Percentiles rank a stretch among this genome's conserved stretches.
Evolutionary conservation across 2,797 vertebrate genomes (phyloP).

Genomic region (Lagodon rhomboides): DNA sequence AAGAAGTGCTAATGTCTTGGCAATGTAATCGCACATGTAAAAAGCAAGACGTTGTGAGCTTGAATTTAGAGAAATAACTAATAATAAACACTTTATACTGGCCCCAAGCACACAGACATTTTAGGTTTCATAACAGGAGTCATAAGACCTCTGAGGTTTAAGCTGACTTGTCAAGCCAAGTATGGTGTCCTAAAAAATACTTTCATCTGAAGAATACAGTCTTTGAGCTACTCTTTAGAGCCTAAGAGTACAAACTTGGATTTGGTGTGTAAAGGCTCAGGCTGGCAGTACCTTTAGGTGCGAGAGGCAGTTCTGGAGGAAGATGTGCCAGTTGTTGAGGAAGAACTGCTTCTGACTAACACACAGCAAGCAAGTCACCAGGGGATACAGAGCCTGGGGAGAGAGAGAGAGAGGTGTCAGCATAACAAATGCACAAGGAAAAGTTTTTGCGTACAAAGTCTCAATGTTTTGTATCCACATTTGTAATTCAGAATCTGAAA

Average conservation of each 20-base stretch:
- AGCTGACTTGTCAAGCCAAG: conserved; percentile 39
- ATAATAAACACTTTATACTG: conserved; percentile 9
- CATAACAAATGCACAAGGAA: background rate
- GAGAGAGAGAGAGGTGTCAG: conserved; percentile 39
- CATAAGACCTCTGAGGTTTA: conserved; percentile 56
- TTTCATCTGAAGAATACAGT: conserved; percentile 28
- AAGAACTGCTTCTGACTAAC: conserved; percentile 99
- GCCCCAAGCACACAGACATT: conserved; percentile 24
- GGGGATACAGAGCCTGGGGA: conserved; percentile 94
- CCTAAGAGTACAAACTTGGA: conserved; percentile 1
- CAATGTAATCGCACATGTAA: background rate
- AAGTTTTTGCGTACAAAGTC: background rate
- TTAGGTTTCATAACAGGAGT: conserved; percentile 51
- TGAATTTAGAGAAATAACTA: background rate
- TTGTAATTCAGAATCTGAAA: background rate
- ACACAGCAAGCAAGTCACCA: conserved; percentile 99
- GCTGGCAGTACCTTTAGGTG: conserved; percentile 94
- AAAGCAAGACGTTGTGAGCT: background rate
- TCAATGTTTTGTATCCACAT: background rate
- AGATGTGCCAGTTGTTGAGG: conserved; percentile 99
- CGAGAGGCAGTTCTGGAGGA: conserved; percentile 99
- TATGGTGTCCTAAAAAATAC: conserved; percentile 31
- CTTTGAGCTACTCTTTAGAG: conserved; percentile 33
- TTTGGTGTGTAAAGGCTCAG: background rate
- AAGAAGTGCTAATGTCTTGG: conserved; percentile 19